Percentiles rank a stretch among this genome's conserved stretches.
phyloP scores from a whole-genome alignment of 1,140 invertebrate species.

The Tetragnatha versicolor region DNA sequence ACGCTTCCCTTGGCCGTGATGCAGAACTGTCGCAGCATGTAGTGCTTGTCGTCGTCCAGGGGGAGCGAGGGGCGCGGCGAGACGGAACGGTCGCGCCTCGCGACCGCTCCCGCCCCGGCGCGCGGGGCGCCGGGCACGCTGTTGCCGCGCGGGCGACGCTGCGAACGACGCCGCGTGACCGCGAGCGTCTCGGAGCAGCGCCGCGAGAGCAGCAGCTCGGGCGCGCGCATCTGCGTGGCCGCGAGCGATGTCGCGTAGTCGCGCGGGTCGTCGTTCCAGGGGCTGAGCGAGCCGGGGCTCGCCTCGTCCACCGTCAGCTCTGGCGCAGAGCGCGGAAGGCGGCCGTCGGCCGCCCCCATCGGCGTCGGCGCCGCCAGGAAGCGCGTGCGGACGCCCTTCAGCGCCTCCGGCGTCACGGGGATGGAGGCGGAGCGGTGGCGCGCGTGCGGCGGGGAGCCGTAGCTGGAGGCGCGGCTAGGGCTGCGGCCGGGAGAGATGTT shows the following conservation, averaged over 20 bases:
- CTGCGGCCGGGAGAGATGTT: slow-evolving; percentile 42
- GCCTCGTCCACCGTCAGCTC: slow-evolving; percentile 46
- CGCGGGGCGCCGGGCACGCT: slow-evolving; percentile 61
- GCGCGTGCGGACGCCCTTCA: slow-evolving; percentile 38
- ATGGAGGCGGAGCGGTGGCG: slow-evolving; percentile 44
- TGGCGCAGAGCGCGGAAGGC: slow-evolving; percentile 39
- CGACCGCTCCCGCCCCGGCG: neutral
- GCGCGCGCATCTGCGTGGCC: slow-evolving; percentile 20
- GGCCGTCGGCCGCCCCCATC: slow-evolving; percentile 2
- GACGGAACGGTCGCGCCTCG: slow-evolving; percentile 22
- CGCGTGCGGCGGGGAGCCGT: slow-evolving; percentile 38
- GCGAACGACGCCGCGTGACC: slow-evolving; percentile 3
- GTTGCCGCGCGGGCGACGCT: slow-evolving; percentile 75
- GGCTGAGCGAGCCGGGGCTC: slow-evolving; percentile 30
- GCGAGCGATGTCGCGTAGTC: slow-evolving; percentile 28
- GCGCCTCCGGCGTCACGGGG: slow-evolving; percentile 41
- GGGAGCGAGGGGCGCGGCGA: slow-evolving; percentile 32
- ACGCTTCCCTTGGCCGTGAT: slow-evolving; percentile 83
- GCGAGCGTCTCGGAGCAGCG: slow-evolving; percentile 46
- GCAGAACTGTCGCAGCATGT: slow-evolving; percentile 85
- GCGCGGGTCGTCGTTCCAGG: slow-evolving; percentile 47
- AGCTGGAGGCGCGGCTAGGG: slow-evolving; percentile 24
- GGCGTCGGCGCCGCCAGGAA: slow-evolving; percentile 40
- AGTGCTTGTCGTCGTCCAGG: slow-evolving; percentile 58
- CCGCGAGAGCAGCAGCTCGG: slow-evolving; percentile 33